A percentile compares a stretch with the other conserved stretches of the same genome.
phyloP scores from a whole-genome alignment of 2,888 invertebrate species.

The Ectropis crepuscularia region DNA sequence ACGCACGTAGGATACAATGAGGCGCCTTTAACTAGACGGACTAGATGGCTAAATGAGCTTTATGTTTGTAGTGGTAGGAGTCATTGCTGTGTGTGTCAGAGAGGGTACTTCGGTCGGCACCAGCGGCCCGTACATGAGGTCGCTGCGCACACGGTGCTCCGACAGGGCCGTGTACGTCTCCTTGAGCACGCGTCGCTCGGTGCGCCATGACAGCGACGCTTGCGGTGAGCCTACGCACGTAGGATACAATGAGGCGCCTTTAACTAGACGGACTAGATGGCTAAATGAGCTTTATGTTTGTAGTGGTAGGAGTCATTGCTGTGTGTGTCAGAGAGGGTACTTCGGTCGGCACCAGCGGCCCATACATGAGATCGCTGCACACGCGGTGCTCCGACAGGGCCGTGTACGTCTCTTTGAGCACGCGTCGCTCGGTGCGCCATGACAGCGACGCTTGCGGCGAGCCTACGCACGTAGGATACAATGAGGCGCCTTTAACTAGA shows the following conservation, averaged over 20 bases:
- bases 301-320: too few species aligned
- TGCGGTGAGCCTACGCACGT: slow-evolving; percentile 86
- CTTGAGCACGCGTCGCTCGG: slow-evolving; percentile 86
- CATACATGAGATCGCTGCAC: slow-evolving; percentile 86
- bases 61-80: too few species aligned
- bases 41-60: too few species aligned
- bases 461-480: slow-evolving; percentile 70
- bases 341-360: slow-evolving; percentile 81
- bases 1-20: slow-evolving; percentile 4
- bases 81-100: too few species aligned
- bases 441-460: slow-evolving; percentile 87
- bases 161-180: slow-evolving; percentile 85
- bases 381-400: slow-evolving; percentile 86
- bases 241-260: neutral
- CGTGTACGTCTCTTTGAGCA: slow-evolving; percentile 85
- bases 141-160: slow-evolving; percentile 87
- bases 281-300: too few species aligned
- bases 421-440: slow-evolving; percentile 88
- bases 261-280: too few species aligned
- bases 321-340: too few species aligned
- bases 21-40: too few species aligned
- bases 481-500: too few species aligned
- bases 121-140: slow-evolving; percentile 85
- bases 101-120: slow-evolving; percentile 63
- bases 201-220: slow-evolving; percentile 88